Evolutionary conservation across 2,888 invertebrate species (phyloP), one percentile per base, ranked within the genome.

Genomic region (Plebejus argus): DNA sequence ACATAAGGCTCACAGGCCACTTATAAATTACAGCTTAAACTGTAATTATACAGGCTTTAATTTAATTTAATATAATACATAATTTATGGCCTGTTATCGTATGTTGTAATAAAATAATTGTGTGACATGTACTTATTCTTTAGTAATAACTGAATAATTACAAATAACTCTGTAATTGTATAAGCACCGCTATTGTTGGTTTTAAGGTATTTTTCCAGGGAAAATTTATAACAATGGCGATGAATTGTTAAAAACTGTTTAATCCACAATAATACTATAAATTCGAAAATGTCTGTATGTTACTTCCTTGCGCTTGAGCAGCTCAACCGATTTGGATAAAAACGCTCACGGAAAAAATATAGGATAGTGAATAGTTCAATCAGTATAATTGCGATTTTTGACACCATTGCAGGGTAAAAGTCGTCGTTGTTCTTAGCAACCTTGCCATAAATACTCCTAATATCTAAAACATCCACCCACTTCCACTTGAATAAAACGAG

Each of bases 1-100:
- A 86, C 86, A 89, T 85, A 85, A 86, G 85, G 84, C 86, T 86
- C 86, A 87, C 86, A 85, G 83, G 85, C 84, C 84, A 81, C 82
- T 85, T 84, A 84, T 83, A 82, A 84, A 84, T 86, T 85, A 83
- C 82, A 85, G 84, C 82, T 78, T 84, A 80, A 82, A 82, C 81
- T 82, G 79, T 83, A 84, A 84, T 83, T 81, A 84, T 81, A 83
- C 81, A 81, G 81, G 78, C 76, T 81, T 82, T 81, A 83, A 83
- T 83, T 82, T 80, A 79, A 80, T 79, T 81, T 82, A 82, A 80
- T 81, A 79, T 79, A 76, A 79, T 80, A 79, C 79, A 81, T 79
- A 77, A 66, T 74, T 78, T 70, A 74, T 53, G n/a, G 49, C 33
- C n/a, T 78, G 56, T 71, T 75, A 78, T 71, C 77, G 56, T 28